A percentile compares a stretch with the other conserved stretches of the same genome.
These are phyloP conservation scores for Silurus asotus DNA, from an alignment of 2,113 vertebrate genomes.

Conservation along the genomic window DNA sequence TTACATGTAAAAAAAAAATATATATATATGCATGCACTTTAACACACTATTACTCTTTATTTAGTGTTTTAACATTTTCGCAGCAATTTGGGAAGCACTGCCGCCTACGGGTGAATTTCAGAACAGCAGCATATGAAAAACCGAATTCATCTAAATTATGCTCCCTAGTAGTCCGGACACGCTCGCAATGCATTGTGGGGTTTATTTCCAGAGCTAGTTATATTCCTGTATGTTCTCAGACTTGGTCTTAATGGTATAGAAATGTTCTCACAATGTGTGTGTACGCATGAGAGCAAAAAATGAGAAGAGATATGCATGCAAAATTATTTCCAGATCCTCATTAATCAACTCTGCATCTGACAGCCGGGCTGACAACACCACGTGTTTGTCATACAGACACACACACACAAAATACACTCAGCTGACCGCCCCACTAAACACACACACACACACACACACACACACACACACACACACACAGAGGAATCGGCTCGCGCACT, in stretches of 20 bases:
- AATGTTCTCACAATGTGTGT: not conserved
- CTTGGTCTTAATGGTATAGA: not conserved
- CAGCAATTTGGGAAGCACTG: too few relatives aligned
- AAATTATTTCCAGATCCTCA: constrained; percentile 49
- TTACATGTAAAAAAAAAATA: too few relatives aligned
- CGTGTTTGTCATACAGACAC: constrained; percentile 28
- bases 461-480: not conserved
- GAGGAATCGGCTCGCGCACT: constrained; percentile 12
- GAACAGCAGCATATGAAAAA: too few relatives aligned
- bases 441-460: constrained; percentile 6
- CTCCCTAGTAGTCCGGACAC: not conserved
- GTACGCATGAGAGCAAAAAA: not conserved
- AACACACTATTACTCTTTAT: too few relatives aligned
- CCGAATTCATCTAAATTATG: too few relatives aligned
- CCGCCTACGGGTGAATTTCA: too few relatives aligned
- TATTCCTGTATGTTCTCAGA: not conserved
- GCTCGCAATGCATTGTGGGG: not conserved
- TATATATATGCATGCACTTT: too few relatives aligned
- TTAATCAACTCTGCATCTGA: constrained; percentile 54
- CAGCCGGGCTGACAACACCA: constrained; percentile 47
- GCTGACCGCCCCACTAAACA: constrained; percentile 26
- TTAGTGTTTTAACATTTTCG: too few relatives aligned
- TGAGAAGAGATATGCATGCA: constrained; percentile 23
- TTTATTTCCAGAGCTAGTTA: not conserved
- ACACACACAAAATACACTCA: constrained; percentile 8